Evolutionary conservation across 2,113 vertebrate species (phyloP), one percentile per base, ranked within the genome.

Genomic region (Nettapus auritus): DNA sequence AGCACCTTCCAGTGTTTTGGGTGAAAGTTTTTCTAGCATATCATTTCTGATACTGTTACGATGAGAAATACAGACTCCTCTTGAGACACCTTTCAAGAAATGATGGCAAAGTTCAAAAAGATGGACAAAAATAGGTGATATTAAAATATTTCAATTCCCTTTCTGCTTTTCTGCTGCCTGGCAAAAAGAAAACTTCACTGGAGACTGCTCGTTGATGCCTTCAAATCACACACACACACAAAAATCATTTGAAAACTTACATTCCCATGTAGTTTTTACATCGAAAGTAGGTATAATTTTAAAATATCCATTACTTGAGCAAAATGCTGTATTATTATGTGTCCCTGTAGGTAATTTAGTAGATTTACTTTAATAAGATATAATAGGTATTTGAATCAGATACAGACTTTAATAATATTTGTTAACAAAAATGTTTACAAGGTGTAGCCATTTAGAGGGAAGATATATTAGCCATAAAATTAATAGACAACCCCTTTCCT

Each of bases 401-500:
- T 94, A 94, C 5, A n/a, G 11, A 50, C 56, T 93, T 93, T 64
- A 88, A 88, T 92, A 94, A 92, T 86, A 71, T 86, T 83, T 88
- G 76, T 89, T 81, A 93, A 77, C 78, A 92, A 71, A 96, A 93
- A 36, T 40, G 11, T 79, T 96, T 92, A 92, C 86, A 73, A 86
- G 81, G 28, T 86, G 66, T 46, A 84, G 66, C 77, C 40, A 50
- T 92, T 88, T 86, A 82, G 50, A 76, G 26, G 23, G 83, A 88
- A 94, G 86, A 86, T 48, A 36, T 50, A 76, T 90, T 90, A 79
- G 23, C n/a, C 73, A 64, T 86, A 46, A 90, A 92, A 94, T 67
- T 82, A 82, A 82, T n/a, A 90, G 64, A 34, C n/a, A 78, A 69
- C 50, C n/a, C 40, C 28, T 89, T 86, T n/a, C 46, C 28, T 83